Percentiles rank a stretch among this genome's conserved stretches.
phyloP scores from a whole-genome alignment of 2,888 invertebrate genomes.

The Hirtodrosophila duncani region DNA sequence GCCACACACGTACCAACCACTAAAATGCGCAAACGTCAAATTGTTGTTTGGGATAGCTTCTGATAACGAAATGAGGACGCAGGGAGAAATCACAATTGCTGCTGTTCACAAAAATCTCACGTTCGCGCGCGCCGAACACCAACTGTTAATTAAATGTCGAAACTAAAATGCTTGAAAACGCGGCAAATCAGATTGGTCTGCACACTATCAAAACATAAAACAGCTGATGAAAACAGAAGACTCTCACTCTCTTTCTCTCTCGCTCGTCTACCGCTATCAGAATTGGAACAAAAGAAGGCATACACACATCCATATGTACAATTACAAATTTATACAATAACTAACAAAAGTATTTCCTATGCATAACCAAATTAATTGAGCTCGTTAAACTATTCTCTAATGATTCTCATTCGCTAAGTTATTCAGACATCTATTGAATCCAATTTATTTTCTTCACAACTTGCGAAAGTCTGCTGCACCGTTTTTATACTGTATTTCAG shows the following conservation, averaged over 20 bases:
- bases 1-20: no score
- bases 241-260: slow-evolving; percentile 17
- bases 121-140: slow-evolving; percentile 17
- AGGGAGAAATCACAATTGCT: slow-evolving; percentile 8
- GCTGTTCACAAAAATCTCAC: slow-evolving; percentile 13
- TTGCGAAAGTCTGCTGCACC: slow-evolving; percentile 2
- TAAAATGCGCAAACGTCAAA: no score
- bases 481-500: slow-evolving; percentile 1
- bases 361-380: slow-evolving; percentile 1
- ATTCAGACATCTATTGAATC: background rate
- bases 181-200: slow-evolving; percentile 46
- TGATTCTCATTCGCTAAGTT: background rate
- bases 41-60: slow-evolving; percentile 10
- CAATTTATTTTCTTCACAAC: background rate
- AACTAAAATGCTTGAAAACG: slow-evolving; percentile 15
- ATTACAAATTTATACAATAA: background rate
- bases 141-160: background rate
- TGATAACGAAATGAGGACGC: slow-evolving; percentile 16
- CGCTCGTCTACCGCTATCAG: slow-evolving; percentile 36
- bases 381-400: background rate
- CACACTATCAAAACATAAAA: slow-evolving; percentile 62
- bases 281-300: slow-evolving; percentile 34
- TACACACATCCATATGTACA: slow-evolving; percentile 2
- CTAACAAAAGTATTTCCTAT: background rate
- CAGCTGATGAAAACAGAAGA: slow-evolving; percentile 47